These are phyloP conservation scores for Oligia strigilis DNA, from an alignment of 2,888 invertebrate species.

Conservation along the genomic window DNA sequence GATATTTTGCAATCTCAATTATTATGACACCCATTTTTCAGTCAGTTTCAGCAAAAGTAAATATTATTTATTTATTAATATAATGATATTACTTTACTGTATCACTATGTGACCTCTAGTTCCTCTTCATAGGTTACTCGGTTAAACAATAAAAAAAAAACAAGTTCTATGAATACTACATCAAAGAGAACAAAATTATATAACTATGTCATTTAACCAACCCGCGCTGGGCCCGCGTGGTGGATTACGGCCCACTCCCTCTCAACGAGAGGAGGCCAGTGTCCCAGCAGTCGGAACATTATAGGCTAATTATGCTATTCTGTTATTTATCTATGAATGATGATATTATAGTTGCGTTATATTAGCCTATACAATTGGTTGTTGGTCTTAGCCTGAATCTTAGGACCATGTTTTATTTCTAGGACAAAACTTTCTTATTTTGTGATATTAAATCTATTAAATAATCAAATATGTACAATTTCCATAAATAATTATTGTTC, in stretches of 20 bases:
- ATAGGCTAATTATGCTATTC: neutral
- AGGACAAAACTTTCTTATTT: constrained; percentile 46
- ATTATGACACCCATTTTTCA: constrained; percentile 2
- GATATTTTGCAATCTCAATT: constrained; percentile 4
- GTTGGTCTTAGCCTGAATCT: constrained; percentile 2
- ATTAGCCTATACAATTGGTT: neutral
- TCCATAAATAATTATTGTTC: neutral
- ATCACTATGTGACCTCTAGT: neutral
- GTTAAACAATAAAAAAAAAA: neutral
- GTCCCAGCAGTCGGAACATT: neutral
- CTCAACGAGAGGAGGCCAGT: too few species aligned
- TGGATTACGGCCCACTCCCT: too few species aligned
- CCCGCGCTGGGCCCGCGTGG: too few species aligned
- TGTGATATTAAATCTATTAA: constrained; percentile 46
- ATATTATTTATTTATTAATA: too few species aligned
- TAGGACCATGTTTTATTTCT: constrained; percentile 12
- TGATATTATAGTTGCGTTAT: constrained; percentile 9
- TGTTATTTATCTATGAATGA: constrained; percentile 4
- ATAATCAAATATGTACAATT: constrained; percentile 23
- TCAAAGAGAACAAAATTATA: constrained; percentile 27
- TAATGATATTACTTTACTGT: constrained; percentile 17
- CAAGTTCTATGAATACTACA: constrained; percentile 10
- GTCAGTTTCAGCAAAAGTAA: neutral
- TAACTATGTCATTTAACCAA: neutral
- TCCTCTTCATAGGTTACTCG: neutral